Conservation (phyloP, 2,113 vertebrate species). For the Arizona elegans region DNA sequence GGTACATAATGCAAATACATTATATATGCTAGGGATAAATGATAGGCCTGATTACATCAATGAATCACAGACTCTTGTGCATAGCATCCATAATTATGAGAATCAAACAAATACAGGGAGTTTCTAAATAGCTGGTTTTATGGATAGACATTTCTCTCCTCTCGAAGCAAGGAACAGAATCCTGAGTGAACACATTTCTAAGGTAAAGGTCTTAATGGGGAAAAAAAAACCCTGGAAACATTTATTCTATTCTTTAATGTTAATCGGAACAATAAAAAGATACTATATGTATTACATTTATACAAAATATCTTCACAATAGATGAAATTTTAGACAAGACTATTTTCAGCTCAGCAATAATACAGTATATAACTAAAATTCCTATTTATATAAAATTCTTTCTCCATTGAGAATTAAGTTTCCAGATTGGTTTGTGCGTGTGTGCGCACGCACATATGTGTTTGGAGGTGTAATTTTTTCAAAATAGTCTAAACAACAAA, state of each 20-base stretch:
- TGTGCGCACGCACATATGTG: too few species aligned
- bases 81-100: not conserved
- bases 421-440: too few species aligned
- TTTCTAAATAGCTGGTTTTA: not conserved
- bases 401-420: not conserved
- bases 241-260: not conserved
- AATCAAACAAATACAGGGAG: not conserved
- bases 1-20: slow-evolving; percentile 70
- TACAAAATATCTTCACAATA: not conserved
- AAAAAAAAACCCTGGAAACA: not conserved
- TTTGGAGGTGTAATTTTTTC: not conserved
- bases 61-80: not conserved
- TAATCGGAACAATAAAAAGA: not conserved
- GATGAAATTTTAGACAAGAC: not conserved
- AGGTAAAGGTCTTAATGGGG: not conserved
- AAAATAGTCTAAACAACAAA: not conserved
- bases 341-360: not conserved
- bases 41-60: not conserved
- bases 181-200: not conserved
- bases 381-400: not conserved
- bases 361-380: not conserved
- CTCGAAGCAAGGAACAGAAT: not conserved
- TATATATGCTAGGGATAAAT: not conserved
- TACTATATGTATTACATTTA: not conserved
- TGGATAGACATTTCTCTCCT: not conserved